Evolutionary conservation across 2,797 vertebrate genomes (phyloP).

Genomic region (Thunnus albacares): DNA sequence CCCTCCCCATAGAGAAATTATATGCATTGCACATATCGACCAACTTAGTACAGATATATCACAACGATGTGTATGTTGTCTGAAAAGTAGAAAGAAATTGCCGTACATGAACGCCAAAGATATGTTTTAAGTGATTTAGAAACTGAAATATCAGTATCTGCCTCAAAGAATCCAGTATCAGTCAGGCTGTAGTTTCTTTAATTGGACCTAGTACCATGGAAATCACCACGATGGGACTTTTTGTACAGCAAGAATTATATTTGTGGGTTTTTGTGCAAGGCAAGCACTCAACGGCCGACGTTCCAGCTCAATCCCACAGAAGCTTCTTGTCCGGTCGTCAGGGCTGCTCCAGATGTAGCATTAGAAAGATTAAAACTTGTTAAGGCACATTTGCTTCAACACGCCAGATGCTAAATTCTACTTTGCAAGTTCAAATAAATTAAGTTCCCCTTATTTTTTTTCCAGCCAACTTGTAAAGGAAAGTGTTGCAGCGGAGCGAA

Average conservation of each 20-base stretch:
- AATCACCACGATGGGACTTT: neutral
- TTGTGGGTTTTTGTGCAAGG: neutral
- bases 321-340: neutral
- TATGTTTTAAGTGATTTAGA: no score
- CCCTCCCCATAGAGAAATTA: no score
- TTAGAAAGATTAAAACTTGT: constrained; percentile 8
- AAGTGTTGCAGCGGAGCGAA: constrained; percentile 33
- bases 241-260: neutral
- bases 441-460: constrained; percentile 17
- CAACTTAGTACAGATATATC: no score
- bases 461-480: constrained; percentile 30
- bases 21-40: no score
- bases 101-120: no score
- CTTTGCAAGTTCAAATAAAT: constrained; percentile 23
- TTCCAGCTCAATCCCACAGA: neutral
- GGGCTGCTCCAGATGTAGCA: neutral
- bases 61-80: no score
- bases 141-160: no score
- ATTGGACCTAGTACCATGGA: neutral
- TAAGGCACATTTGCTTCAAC: neutral
- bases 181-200: neutral
- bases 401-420: neutral
- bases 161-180: no score
- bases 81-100: no score
- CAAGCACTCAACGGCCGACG: neutral